phyloP scores from a whole-genome alignment of 1,140 invertebrate species.

The Aphaenogaster ashmeadi region DNA sequence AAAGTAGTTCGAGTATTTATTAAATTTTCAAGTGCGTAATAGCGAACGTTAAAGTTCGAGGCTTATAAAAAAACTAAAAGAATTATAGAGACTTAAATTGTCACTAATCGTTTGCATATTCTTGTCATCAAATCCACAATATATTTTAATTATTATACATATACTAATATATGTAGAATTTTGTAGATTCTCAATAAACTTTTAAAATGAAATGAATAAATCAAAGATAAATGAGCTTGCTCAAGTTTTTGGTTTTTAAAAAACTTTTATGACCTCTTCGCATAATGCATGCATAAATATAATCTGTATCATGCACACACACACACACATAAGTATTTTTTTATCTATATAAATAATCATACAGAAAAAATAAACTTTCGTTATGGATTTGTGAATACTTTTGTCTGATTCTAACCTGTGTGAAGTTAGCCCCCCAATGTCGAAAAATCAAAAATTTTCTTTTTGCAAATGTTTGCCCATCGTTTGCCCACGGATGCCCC shows the following conservation, averaged over 20 bases:
- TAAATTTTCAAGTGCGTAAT: background rate
- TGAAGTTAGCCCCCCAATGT: too few species aligned
- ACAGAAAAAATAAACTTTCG: background rate
- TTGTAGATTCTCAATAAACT: background rate
- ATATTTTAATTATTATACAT: slow-evolving; percentile 3
- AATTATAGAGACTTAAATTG: background rate
- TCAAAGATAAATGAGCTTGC: background rate
- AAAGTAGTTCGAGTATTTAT: background rate
- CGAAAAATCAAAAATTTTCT: too few species aligned
- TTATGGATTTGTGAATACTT: background rate
- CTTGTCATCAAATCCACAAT: background rate
- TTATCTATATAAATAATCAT: background rate
- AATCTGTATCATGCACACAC: background rate
- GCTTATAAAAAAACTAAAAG: background rate
- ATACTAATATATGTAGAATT: background rate
- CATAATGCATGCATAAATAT: background rate
- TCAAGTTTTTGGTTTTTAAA: background rate
- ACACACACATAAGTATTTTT: background rate
- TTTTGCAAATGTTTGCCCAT: too few species aligned
- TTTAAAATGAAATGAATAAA: background rate
- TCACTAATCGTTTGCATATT: background rate
- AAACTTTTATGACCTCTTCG: background rate
- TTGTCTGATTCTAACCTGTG: background rate
- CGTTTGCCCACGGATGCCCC: too few species aligned
- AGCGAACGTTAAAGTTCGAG: background rate